A percentile compares a stretch with the other conserved stretches of the same genome.
These are phyloP conservation scores for Brachionus manjavacas DNA, from an alignment of 1,140 invertebrate genomes.

Conservation along the genomic window DNA sequence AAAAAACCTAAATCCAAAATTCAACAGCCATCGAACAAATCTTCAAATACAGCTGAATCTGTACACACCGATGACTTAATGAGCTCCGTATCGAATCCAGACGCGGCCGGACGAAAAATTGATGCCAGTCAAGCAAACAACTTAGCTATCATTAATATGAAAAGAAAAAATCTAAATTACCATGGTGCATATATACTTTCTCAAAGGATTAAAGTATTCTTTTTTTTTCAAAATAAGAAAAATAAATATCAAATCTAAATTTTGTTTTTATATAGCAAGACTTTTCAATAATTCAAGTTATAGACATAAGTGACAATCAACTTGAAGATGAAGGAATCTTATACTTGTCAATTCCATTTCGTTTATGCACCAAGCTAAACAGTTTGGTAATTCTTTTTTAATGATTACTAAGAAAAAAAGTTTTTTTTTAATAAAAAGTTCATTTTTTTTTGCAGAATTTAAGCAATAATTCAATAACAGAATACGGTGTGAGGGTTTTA, in stretches of 20 bases:
- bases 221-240: background rate
- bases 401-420: no score
- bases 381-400: constrained; percentile 22
- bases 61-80: background rate
- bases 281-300: background rate
- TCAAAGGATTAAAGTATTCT: background rate
- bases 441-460: constrained; percentile 36
- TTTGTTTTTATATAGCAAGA: background rate
- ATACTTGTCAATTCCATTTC: background rate
- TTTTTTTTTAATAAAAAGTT: no score
- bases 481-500: constrained; percentile 23
- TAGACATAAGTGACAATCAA: constrained; percentile 27
- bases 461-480: constrained; percentile 14
- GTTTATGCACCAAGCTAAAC: background rate
- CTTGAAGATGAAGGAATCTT: constrained; percentile 30
- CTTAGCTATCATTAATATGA: background rate
- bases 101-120: background rate
- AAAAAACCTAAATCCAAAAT: background rate
- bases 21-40: background rate
- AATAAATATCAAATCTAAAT: background rate
- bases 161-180: background rate
- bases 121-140: background rate
- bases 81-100: background rate
- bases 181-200: background rate
- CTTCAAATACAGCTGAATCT: background rate